Base-by-base conservation (phyloP, 2,888 invertebrate genomes). In the Cosmopolites sordidus region DNA sequence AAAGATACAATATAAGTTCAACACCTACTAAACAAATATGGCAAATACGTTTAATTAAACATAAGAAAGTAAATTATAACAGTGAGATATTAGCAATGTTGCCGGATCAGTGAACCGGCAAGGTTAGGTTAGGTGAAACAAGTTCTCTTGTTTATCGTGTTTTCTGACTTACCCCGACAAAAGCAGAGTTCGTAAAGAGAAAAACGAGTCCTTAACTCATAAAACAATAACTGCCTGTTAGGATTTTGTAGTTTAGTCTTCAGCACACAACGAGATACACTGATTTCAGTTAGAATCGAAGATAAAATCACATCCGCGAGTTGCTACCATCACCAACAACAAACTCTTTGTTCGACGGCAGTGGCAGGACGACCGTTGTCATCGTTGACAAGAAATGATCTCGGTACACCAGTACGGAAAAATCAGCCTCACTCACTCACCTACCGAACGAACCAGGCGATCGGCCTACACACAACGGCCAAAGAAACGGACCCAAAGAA, bases 281-380 rank as follows among this genome's bases (percentile, higher is more conserved):
- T 22, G 22, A 22, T 22, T 22, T 22, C 22, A 22, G 8, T 22
- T 3, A 8, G 22, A 22, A 22, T 5, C 22, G 22, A 22, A 22
- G 22, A 8, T 22, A 22, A 44, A 39, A 22, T 30, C 49, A 39
- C 39, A 43, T 43, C 22, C 43, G 15, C 16, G 30, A 51, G n/a
- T 33, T 9, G 40, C 30, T 38, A 29, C 16, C 27, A 41, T 27
- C 33, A 11, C 15, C 30, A 41, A 15, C 40, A 40, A 51, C 45
- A 45, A 51, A 14, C 18, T 53, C 53, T 53, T 53, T 53, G 53
- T 53, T 43, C 48, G 14, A 48, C 53, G 37, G 42, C 48, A 44
- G 12, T 12, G 33, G 33, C 12, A 5, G 22, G 22, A 33, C 33
- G 11, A 33, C 5, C n/a, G n/a, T 12, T 33, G 11, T 12, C 33